A percentile compares a stretch with the other conserved stretches of the same genome.
Evolutionary conservation across 2,797 vertebrate species (phyloP).

Genomic region (Vireo griseus): DNA sequence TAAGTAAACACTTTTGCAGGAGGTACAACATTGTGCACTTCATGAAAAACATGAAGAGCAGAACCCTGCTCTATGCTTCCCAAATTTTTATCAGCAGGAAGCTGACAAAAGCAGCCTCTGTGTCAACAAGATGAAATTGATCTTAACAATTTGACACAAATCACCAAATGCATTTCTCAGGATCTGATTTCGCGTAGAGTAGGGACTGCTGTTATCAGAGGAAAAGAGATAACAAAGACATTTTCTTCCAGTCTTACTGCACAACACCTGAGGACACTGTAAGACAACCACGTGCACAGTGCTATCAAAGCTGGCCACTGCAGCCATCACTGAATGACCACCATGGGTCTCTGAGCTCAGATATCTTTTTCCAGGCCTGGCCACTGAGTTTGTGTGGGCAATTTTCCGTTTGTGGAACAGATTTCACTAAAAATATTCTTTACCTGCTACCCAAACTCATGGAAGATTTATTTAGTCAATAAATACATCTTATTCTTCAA

Average conservation of each 20-base stretch:
- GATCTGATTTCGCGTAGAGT: background rate
- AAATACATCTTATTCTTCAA: background rate
- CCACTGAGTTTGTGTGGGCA: rapidly evolving
- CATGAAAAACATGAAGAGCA: background rate
- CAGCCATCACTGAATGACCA: background rate
- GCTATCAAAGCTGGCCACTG: background rate
- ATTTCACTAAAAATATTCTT: background rate
- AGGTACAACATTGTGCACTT: background rate
- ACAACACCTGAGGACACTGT: background rate
- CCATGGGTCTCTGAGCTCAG: background rate
- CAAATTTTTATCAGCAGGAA: background rate
- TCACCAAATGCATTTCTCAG: background rate
- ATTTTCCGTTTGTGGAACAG: background rate
- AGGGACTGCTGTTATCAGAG: background rate
- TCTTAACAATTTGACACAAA: background rate
- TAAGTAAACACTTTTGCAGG: background rate
- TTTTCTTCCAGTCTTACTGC: background rate
- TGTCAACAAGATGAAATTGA: background rate
- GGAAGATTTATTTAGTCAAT: background rate
- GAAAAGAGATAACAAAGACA: background rate
- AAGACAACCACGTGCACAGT: background rate
- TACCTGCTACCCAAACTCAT: background rate
- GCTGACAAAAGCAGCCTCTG: background rate
- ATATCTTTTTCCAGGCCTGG: background rate
- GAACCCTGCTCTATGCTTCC: background rate